These are phyloP conservation scores for Achlya flavicornis DNA, from an alignment of 2,888 invertebrate species.

Conservation along the genomic window DNA sequence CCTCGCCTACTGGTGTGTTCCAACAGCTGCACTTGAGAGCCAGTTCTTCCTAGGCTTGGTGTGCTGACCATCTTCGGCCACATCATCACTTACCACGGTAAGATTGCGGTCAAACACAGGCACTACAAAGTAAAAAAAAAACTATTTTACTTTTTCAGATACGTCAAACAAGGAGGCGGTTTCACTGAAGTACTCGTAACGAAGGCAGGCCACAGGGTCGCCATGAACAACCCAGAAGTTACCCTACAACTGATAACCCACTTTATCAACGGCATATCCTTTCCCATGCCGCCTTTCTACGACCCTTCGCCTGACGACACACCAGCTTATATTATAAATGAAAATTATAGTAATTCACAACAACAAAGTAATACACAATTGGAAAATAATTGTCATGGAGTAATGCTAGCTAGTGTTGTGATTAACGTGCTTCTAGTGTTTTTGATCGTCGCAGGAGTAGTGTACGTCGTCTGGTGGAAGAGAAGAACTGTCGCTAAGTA, in stretches of 20 bases:
- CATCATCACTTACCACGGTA: no score
- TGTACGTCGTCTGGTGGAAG: slow-evolving; percentile 51
- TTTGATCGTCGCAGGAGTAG: slow-evolving; percentile 41
- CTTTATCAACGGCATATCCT: slow-evolving; percentile 53
- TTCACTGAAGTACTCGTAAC: slow-evolving; percentile 83
- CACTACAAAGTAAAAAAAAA: no score
- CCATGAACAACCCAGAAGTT: slow-evolving; percentile 83
- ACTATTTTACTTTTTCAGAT: slow-evolving; percentile 59
- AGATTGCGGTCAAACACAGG: no score
- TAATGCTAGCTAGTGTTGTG: slow-evolving; percentile 50
- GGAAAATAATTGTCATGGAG: slow-evolving; percentile 26
- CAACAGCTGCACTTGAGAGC: no score
- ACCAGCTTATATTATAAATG: slow-evolving; percentile 30
- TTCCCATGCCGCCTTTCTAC: slow-evolving; percentile 45
- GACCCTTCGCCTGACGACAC: slow-evolving; percentile 27
- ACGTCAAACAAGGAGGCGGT: slow-evolving; percentile 80
- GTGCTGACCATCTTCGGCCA: no score
- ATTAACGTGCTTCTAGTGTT: slow-evolving; percentile 57
- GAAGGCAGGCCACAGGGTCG: slow-evolving; percentile 85
- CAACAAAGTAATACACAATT: background rate
- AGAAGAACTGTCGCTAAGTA: slow-evolving; percentile 49
- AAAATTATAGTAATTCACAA: slow-evolving; percentile 2
- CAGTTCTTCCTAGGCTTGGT: no score
- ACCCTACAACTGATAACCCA: slow-evolving; percentile 55
- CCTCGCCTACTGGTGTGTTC: no score